These are phyloP conservation scores for Peromyscus aztecus DNA, from an alignment of 2,797 vertebrate species.

Conservation along the genomic window DNA sequence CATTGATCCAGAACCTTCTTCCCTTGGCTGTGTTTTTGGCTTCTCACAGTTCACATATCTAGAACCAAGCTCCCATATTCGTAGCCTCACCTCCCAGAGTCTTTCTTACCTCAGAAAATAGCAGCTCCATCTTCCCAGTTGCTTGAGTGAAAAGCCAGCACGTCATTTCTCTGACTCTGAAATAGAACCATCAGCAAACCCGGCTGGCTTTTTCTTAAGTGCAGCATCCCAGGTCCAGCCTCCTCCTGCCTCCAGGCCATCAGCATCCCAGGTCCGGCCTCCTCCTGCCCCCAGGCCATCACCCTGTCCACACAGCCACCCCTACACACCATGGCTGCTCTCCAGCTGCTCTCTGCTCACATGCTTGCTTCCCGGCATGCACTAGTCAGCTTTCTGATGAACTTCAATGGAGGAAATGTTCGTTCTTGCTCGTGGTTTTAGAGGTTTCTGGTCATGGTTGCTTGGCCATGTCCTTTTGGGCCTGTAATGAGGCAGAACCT, in stretches of 20 bases:
- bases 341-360: background rate
- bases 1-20: background rate
- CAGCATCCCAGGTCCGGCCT: no score
- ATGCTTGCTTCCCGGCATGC: background rate
- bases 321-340: background rate
- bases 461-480: background rate
- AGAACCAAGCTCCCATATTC: background rate
- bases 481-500: background rate
- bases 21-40: background rate
- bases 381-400: background rate
- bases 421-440: background rate
- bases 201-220: background rate
- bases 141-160: background rate
- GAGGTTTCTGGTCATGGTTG: background rate
- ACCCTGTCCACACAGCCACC: background rate
- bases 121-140: background rate
- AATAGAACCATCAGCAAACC: background rate
- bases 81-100: background rate
- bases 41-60: conserved; percentile 32
- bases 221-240: background rate
- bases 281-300: background rate
- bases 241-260: background rate
- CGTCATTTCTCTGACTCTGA: background rate
- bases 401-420: background rate
- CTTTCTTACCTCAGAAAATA: background rate